These are phyloP conservation scores for Amiota mariae DNA, from an alignment of 2,888 invertebrate species.

Conservation along the genomic window DNA sequence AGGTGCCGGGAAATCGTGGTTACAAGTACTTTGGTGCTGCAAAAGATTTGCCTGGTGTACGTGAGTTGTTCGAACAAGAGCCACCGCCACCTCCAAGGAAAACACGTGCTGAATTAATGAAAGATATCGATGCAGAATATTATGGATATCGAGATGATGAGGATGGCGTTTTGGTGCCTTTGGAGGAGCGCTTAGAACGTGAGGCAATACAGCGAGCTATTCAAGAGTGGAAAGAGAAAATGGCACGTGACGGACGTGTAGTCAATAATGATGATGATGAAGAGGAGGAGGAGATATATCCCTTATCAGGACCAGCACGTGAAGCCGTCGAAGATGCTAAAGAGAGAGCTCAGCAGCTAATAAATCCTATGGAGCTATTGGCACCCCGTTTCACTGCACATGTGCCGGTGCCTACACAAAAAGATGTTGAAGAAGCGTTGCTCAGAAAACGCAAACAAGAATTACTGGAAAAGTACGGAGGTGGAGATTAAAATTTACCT, in stretches of 20 bases:
- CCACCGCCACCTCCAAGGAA: conserved; percentile 92
- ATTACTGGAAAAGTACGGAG: conserved; percentile 87
- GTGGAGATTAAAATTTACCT: conserved; percentile 65
- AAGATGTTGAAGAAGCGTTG: conserved; percentile 94
- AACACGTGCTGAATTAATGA: conserved; percentile 96
- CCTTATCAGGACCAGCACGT: conserved; percentile 68
- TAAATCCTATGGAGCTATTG: conserved; percentile 72
- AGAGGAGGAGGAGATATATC: conserved; percentile 77
- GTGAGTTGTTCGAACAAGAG: conserved; percentile 97
- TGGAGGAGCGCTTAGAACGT: conserved; percentile 88
- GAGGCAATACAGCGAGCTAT: conserved; percentile 78
- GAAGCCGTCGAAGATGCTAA: conserved; percentile 62
- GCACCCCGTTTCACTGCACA: conserved; percentile 83
- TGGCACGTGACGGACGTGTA: conserved; percentile 79
- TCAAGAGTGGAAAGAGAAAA: conserved; percentile 81
- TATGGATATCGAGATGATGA: conserved; percentile 99
- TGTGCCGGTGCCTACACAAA: conserved; percentile 94
- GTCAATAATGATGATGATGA: conserved; percentile 79
- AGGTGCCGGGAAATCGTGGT: conserved; percentile 97
- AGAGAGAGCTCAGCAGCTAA: conserved; percentile 42
- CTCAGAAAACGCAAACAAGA: conserved; percentile 93
- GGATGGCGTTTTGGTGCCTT: conserved; percentile 92
- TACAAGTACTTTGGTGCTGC: conserved; percentile 99
- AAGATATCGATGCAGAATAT: conserved; percentile 98
- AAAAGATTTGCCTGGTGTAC: conserved; percentile 96